Percentiles rank a stretch among this genome's conserved stretches.
Conservation (phyloP, 2,888 invertebrate species). For the Cetonia aurata region DNA sequence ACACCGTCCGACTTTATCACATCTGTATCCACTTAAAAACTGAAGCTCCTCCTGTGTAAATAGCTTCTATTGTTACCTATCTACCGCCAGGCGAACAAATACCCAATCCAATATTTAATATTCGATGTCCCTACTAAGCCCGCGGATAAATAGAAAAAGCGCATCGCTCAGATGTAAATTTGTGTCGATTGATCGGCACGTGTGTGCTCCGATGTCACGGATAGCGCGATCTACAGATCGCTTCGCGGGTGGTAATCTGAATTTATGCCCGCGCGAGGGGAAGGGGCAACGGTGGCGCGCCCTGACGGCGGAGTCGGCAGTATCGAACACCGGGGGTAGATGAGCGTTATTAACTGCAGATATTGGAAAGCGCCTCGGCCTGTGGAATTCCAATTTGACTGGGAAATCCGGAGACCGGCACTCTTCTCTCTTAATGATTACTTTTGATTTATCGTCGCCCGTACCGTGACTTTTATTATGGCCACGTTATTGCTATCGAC, state of each 20-base stretch:
- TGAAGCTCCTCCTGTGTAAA: no score
- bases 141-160: no score
- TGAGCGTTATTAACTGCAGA: conserved; percentile 60
- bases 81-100: no score
- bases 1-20: no score
- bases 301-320: neutral
- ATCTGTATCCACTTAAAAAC: no score
- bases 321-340: neutral
- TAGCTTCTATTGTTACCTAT: no score
- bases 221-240: neutral
- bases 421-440: conserved; percentile 62
- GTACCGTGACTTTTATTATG: conserved; percentile 58
- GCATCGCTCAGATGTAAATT: conserved; percentile 10
- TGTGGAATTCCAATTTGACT: conserved; percentile 66
- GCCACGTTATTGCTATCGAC: conserved; percentile 34
- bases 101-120: no score
- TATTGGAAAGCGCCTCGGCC: conserved; percentile 60
- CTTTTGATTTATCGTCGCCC: conserved; percentile 66
- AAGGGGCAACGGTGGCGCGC: no score
- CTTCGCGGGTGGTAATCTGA: conserved; percentile 14
- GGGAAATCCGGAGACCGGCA: conserved; percentile 62
- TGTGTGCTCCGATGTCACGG: conserved; percentile 17
- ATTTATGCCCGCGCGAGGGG: conserved; percentile 15
- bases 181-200: conserved; percentile 14
- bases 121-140: no score